phyloP scores from a whole-genome alignment of 2,888 invertebrate genomes.

The Beris chalybata region DNA sequence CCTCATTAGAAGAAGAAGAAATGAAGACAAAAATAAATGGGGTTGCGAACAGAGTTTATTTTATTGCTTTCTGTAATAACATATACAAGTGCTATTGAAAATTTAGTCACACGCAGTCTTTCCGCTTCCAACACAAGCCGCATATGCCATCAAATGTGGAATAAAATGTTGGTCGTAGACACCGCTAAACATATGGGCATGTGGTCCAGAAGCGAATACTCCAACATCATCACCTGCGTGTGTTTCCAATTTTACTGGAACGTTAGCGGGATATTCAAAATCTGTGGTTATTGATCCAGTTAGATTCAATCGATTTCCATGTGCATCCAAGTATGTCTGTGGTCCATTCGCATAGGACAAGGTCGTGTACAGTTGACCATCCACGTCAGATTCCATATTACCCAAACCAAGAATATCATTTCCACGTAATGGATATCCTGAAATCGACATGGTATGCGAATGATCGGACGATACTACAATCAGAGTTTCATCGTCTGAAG shows the following conservation, averaged over 20 bases:
- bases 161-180: conserved; percentile 78
- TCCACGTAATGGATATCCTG: conserved; percentile 67
- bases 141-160: conserved; percentile 74
- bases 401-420: conserved; percentile 58
- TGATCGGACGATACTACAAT: conserved; percentile 80
- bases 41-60: no score
- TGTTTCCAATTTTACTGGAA: conserved; percentile 65
- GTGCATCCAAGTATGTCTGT: no score
- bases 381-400: conserved; percentile 47
- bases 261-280: conserved; percentile 61
- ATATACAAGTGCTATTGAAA: no score
- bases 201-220: conserved; percentile 75
- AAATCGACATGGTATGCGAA: conserved; percentile 74
- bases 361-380: conserved; percentile 66
- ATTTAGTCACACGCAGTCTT: conserved; percentile 50
- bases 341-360: conserved; percentile 77
- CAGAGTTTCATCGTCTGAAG: conserved; percentile 69
- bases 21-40: no score
- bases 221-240: conserved; percentile 82
- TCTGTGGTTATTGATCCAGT: background rate
- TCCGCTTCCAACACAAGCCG: conserved; percentile 70
- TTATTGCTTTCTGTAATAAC: background rate
- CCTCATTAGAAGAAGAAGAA: no score
- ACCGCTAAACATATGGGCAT: conserved; percentile 79
- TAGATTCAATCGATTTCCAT: background rate